Conservation (phyloP, 2,797 vertebrate genomes). For the Leucoraja ocellata region DNA sequence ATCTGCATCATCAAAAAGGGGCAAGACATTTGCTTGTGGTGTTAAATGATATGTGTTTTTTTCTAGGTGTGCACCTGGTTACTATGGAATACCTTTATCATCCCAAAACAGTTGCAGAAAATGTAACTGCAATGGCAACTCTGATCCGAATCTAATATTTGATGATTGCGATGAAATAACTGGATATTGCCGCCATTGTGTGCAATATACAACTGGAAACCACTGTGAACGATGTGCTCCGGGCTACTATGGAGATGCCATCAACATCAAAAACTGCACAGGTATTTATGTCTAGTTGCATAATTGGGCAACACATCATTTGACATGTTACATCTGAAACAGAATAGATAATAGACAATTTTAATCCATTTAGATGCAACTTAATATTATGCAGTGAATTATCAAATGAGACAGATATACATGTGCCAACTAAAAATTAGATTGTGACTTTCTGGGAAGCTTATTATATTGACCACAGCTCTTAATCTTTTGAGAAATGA, state of each 20-base stretch:
- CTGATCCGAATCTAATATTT: conserved; percentile 90
- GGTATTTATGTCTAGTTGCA: conserved; percentile 55
- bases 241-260: conserved; percentile 83
- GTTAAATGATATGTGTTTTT: conserved; percentile 30
- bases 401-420: not conserved
- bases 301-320: not conserved
- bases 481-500: not conserved
- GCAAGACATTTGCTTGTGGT: conserved; percentile 46
- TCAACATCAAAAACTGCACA: conserved; percentile 74
- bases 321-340: not conserved
- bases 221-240: conserved; percentile 80
- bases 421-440: not conserved
- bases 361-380: not conserved
- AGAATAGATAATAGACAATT: not conserved
- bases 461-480: not conserved
- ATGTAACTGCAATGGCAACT: conserved; percentile 90
- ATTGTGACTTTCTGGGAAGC: not conserved
- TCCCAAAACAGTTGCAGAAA: conserved; percentile 76
- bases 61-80: conserved; percentile 85
- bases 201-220: conserved; percentile 74
- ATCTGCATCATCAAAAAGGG: conserved; percentile 14
- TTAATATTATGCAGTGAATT: not conserved
- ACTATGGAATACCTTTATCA: conserved; percentile 82
- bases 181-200: conserved; percentile 81
- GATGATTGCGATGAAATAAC: conserved; percentile 88